Evolutionary conservation across 2,113 vertebrate genomes (phyloP), one percentile per base, ranked within the genome.

Genomic region (Halichoeres trimaculatus): DNA sequence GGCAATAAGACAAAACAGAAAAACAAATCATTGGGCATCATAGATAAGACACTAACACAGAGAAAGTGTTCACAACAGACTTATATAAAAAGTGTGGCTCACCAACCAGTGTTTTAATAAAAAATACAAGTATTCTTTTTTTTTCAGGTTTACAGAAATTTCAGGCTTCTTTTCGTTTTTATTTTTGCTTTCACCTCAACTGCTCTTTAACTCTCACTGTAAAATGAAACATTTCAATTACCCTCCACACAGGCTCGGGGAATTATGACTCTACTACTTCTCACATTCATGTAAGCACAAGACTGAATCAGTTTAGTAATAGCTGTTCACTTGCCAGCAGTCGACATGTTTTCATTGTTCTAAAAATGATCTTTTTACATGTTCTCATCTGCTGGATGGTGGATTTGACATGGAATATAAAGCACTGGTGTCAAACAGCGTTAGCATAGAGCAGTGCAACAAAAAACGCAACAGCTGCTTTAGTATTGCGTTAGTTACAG

Each of bases 381-480:
- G 3, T 10, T 13, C 4, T 10, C n/a, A n/a, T 50, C 24, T 41
- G 22, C 10, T 13, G n/a, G 5, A 9, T 40, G 45, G 30, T 30
- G 30, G 30, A n/a, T 30, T 30, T 30, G 30, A 6, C 30, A 30
- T 30, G 30, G 30, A 30, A 6, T 30, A 6, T 30, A 3, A 4
- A 30, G 30, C 30, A 30, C 30, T 30, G 3, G 3, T 30, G 6
- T 30, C 30, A 30, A 30, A 30, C 30, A 30, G 30, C 30, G 6
- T 30, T 3, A 51, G 35, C 22, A 70, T 38, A 62, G 41, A 59
- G 23, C 47, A 22, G 24, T 23, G 24, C 11, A 54, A 51, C 12
- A 70, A 41, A 66, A 50, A 58, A 35, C 13, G 57, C 13, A 58
- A 56, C 30, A 4, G 59, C 59, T 48, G 24, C 23, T 51, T 57